Base-by-base conservation (phyloP, 2,113 vertebrate species). In the Rhizomys pruinosus region DNA sequence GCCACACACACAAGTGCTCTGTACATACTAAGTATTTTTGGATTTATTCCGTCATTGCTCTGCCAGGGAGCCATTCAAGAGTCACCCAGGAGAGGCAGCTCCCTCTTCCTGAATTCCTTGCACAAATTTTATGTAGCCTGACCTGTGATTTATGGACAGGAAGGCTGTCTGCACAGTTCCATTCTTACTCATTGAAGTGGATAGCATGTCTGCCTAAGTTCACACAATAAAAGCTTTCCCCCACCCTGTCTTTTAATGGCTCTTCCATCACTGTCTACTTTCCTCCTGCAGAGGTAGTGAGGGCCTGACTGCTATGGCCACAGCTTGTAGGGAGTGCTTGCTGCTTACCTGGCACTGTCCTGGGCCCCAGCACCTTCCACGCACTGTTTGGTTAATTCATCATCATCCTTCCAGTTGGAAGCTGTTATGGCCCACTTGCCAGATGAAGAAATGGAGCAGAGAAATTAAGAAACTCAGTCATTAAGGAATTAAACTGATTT, bases 101-200 rank as follows among this genome's bases (percentile, higher is more conserved):
- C 37, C 29, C 1, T 91, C 80, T 87, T 90, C 37, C 29, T 79
- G 17, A 69, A 69, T 95, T 95, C 72, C 61, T 68, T 79, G 25
- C 84, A 11, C 4, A 86, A 77, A 77, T 91, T 93, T 90, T 86
- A 34, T 84, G 93, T 66, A 91, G 76, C 74, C 76, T 84, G 42
- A 55, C 55, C 32, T 32, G 15, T 84, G 61, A 87, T 94, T 84
- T 91, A 81, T 64, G 76, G 29, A 84, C 63, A 94, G 80, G 71
- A 95, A 92, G 87, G 44, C 47, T 82, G 23, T 91, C 79, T 55
- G 82, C 7, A 5, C 57, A 55, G 91, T 89, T 94, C 37, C 4
- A 13, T 69, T 63, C 68, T 74, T 90, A 79, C 78, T 84, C 87
- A 72, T 47, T 42, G 39, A 86, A 44, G 39, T 68, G n/a, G 61